These are phyloP conservation scores for Smittia aterrima DNA, from an alignment of 2,888 invertebrate genomes.

Conservation along the genomic window DNA sequence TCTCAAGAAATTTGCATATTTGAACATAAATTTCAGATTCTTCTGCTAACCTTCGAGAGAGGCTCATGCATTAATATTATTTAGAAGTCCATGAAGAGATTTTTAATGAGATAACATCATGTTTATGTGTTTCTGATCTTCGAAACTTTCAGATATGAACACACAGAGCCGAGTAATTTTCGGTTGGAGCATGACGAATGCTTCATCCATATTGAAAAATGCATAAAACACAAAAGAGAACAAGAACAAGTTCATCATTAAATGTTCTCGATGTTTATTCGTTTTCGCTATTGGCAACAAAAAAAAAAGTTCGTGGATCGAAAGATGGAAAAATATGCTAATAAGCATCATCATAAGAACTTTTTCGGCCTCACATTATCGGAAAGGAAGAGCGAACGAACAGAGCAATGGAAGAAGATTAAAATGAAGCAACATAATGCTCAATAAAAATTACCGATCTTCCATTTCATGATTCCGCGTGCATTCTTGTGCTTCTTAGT, in stretches of 20 bases:
- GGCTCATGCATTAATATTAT: not conserved
- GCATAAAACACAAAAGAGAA: constrained; percentile 30
- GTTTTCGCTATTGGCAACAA: constrained; percentile 29
- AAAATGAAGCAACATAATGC: not conserved
- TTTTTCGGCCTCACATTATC: not conserved
- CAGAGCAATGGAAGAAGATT: too few species aligned
- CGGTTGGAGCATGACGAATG: constrained; percentile 35
- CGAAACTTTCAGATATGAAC: not conserved
- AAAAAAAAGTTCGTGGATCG: not conserved
- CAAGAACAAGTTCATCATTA: constrained; percentile 27
- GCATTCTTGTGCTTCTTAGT: not conserved
- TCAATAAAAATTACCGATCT: not conserved
- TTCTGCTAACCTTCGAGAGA: constrained; percentile 25
- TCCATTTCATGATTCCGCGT: not conserved
- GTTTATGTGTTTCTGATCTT: constrained; percentile 34
- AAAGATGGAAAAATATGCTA: constrained; percentile 26
- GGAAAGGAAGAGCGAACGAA: not conserved
- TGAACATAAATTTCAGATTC: constrained; percentile 2
- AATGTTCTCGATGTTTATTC: not conserved
- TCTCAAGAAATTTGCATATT: constrained; percentile 10
- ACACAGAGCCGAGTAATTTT: not conserved
- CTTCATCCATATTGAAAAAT: not conserved
- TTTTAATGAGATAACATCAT: constrained; percentile 35
- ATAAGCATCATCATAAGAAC: not conserved
- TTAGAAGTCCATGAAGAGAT: constrained; percentile 33